A percentile compares a stretch with the other conserved stretches of the same genome.
These are phyloP conservation scores for Muraenolepis orangiensis DNA, from an alignment of 2,797 vertebrate genomes.

Conservation along the genomic window DNA sequence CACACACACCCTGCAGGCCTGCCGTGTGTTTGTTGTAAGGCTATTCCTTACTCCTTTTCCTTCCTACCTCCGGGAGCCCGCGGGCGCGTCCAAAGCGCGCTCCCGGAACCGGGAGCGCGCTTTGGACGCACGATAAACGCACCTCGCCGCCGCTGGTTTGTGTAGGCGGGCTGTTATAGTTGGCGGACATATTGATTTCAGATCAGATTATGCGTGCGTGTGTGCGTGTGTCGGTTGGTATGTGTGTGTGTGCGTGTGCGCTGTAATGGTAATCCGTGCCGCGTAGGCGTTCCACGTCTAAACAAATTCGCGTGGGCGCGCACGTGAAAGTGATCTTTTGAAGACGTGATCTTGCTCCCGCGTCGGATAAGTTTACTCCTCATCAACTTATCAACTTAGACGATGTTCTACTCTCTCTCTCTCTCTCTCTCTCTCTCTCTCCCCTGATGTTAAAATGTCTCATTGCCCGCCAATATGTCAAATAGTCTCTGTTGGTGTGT, in stretches of 20 bases:
- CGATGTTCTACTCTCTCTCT: neutral
- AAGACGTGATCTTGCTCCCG: too few relatives aligned
- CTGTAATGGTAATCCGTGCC: neutral
- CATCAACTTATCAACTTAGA: too few relatives aligned
- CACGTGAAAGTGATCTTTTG: too few relatives aligned
- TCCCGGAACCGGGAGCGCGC: neutral
- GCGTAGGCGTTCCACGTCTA: neutral
- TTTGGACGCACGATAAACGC: conserved; percentile 68
- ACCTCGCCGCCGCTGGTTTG: conserved; percentile 56
- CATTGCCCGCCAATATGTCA: too few relatives aligned
- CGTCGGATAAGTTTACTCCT: too few relatives aligned
- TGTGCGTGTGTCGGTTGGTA: neutral
- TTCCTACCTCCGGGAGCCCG: neutral
- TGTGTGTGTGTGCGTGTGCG: neutral
- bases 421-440: neutral
- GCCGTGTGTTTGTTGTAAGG: neutral
- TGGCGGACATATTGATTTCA: conserved; percentile 57
- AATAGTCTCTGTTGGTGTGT: too few relatives aligned
- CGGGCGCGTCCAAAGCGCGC: too few relatives aligned
- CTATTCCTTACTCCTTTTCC: neutral
- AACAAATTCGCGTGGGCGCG: too few relatives aligned
- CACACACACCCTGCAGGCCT: neutral
- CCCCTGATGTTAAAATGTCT: neutral
- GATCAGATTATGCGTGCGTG: neutral
- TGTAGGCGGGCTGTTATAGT: conserved; percentile 39